Conservation (phyloP, 2,888 invertebrate genomes). For the Ornithoptera alexandrae region DNA sequence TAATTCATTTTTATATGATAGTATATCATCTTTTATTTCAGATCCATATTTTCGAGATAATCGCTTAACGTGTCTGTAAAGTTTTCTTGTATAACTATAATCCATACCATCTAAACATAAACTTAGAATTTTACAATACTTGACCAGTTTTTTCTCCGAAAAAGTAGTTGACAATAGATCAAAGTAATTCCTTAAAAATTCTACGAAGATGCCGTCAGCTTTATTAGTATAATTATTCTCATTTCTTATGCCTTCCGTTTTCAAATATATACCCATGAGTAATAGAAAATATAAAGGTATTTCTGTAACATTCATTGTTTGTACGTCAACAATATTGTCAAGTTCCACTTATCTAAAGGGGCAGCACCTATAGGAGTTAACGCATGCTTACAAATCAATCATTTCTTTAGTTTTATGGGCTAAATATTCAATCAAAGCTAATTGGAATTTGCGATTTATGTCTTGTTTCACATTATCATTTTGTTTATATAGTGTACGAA, state of each 20-base stretch:
- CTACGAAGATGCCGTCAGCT: slow-evolving; percentile 48
- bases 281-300: slow-evolving; percentile 3
- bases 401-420: slow-evolving; percentile 33
- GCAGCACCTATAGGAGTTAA: neutral
- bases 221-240: slow-evolving; percentile 5
- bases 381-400: slow-evolving; percentile 30
- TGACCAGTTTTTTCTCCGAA: slow-evolving; percentile 42
- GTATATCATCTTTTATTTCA: slow-evolving; percentile 43
- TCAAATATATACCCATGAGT: neutral
- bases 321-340: neutral
- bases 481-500: slow-evolving; percentile 43
- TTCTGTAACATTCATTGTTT: slow-evolving; percentile 10
- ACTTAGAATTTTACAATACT: slow-evolving; percentile 44
- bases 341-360: neutral
- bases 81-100: slow-evolving; percentile 38
- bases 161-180: slow-evolving; percentile 43
- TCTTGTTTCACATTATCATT: slow-evolving; percentile 35
- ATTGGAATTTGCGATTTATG: slow-evolving; percentile 50
- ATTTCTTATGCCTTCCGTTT: neutral
- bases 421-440: slow-evolving; percentile 50
- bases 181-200: slow-evolving; percentile 49
- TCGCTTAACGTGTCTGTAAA: slow-evolving; percentile 43
- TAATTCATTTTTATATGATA: slow-evolving; percentile 39
- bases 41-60: slow-evolving; percentile 43
- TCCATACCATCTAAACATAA: slow-evolving; percentile 39